A percentile compares a stretch with the other conserved stretches of the same genome.
phyloP scores from a whole-genome alignment of 2,113 vertebrate genomes.

The Megaptera novaeangliae region DNA sequence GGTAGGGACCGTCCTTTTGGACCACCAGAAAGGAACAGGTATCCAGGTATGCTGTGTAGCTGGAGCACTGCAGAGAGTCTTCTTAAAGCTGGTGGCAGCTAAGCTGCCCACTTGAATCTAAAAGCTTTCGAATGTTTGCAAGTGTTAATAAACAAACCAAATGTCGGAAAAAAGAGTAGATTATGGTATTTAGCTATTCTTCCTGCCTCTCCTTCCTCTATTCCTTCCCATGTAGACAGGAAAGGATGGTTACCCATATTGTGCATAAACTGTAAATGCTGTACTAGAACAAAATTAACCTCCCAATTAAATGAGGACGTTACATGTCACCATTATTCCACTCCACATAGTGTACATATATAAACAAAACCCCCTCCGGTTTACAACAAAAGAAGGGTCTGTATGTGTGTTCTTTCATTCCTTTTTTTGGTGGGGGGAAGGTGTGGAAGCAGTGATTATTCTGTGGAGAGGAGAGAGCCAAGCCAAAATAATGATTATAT shows the following conservation, averaged over 20 bases:
- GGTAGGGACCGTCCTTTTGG: not conserved
- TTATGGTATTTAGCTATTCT: not conserved
- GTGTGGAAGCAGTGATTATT: not conserved
- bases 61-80: not conserved
- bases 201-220: not conserved
- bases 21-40: not conserved
- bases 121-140: not conserved
- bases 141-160: not conserved
- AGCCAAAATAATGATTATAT: not conserved
- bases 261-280: not conserved
- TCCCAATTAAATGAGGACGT: not conserved
- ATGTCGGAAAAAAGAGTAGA: not conserved
- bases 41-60: not conserved
- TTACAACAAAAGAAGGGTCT: not conserved
- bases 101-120: fast-evolving
- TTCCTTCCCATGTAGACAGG: not conserved
- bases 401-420: not conserved
- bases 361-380: not conserved
- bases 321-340: not conserved
- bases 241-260: not conserved
- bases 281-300: not conserved
- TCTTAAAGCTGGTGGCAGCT: too few relatives aligned
- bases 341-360: not conserved
- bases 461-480: not conserved
- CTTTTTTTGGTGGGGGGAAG: not conserved